phyloP scores from a whole-genome alignment of 2,888 invertebrate species.

The Oscheius sp. region DNA sequence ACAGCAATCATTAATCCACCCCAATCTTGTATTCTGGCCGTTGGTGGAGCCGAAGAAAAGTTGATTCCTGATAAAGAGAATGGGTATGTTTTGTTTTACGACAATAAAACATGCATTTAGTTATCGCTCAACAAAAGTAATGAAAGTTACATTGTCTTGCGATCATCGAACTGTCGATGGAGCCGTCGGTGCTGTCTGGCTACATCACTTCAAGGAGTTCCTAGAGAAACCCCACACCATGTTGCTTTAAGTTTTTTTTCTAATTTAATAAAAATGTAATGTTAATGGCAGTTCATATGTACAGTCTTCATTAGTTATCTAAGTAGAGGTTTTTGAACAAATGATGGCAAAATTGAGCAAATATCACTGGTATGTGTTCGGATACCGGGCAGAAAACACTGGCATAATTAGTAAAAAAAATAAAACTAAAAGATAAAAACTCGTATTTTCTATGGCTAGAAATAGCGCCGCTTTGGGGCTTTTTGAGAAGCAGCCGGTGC shows the following conservation, averaged over 20 bases:
- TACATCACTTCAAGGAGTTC: conserved; percentile 85
- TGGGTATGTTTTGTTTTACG: conserved; percentile 51
- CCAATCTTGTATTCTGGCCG: conserved; percentile 79
- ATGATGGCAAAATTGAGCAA: too few species aligned
- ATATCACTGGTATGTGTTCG: too few species aligned
- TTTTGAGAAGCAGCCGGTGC: conserved; percentile 29
- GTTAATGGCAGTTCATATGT: too few species aligned
- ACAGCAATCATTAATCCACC: conserved; percentile 80
- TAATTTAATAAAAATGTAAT: too few species aligned
- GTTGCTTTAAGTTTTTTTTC: conserved; percentile 79
- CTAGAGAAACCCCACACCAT: conserved; percentile 92
- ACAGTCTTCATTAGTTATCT: too few species aligned
- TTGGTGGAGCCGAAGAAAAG: conserved; percentile 73
- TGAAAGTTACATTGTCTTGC: conserved; percentile 91
- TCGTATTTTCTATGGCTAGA: too few species aligned
- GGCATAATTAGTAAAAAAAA: too few species aligned
- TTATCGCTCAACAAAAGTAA: conserved; percentile 76
- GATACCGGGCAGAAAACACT: too few species aligned
- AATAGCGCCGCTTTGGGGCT: neutral
- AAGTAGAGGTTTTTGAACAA: too few species aligned
- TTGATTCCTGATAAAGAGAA: conserved; percentile 59
- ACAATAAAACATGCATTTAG: conserved; percentile 33
- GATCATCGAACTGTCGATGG: conserved; percentile 98
- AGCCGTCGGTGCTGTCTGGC: conserved; percentile 95
- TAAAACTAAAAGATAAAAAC: too few species aligned